These are phyloP conservation scores for Choristoneura fumiferana DNA, from an alignment of 1,140 invertebrate genomes.

Conservation along the genomic window DNA sequence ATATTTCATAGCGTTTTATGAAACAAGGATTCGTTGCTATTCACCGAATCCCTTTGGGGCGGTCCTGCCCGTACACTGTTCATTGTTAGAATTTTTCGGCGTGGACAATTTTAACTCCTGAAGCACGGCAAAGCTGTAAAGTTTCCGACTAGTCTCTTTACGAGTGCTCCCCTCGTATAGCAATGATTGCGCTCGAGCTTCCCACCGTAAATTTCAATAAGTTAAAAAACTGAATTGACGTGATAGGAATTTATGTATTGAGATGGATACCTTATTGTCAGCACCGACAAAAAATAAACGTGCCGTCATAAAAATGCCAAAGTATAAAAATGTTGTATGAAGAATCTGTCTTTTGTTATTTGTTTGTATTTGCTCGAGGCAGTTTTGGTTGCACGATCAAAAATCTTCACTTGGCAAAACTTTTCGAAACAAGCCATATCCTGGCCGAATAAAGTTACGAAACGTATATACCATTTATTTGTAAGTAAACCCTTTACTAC, in stretches of 20 bases:
- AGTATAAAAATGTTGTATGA: slow-evolving; percentile 7
- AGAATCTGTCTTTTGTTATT: background rate
- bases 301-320: background rate
- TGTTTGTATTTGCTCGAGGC: background rate
- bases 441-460: slow-evolving; percentile 5
- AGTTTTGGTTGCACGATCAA: background rate
- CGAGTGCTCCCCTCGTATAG: slow-evolving; percentile 50
- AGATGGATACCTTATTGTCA: slow-evolving; percentile 13
- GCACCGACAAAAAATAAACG: slow-evolving; percentile 10
- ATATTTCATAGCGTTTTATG: too few relatives aligned
- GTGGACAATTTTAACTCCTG: slow-evolving; percentile 47
- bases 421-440: background rate
- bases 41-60: too few relatives aligned
- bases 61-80: background rate
- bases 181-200: slow-evolving; percentile 53
- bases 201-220: slow-evolving; percentile 44
- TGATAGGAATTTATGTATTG: slow-evolving; percentile 41
- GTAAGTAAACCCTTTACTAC: too few relatives aligned
- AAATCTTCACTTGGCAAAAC: background rate
- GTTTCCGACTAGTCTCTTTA: slow-evolving; percentile 62
- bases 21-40: too few relatives aligned
- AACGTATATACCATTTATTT: too few relatives aligned
- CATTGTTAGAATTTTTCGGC: slow-evolving; percentile 34
- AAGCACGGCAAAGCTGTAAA: slow-evolving; percentile 48
- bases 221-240: slow-evolving; percentile 39